phyloP scores from a whole-genome alignment of 2,797 vertebrate species.

The Lepilemur ruficaudatus region DNA sequence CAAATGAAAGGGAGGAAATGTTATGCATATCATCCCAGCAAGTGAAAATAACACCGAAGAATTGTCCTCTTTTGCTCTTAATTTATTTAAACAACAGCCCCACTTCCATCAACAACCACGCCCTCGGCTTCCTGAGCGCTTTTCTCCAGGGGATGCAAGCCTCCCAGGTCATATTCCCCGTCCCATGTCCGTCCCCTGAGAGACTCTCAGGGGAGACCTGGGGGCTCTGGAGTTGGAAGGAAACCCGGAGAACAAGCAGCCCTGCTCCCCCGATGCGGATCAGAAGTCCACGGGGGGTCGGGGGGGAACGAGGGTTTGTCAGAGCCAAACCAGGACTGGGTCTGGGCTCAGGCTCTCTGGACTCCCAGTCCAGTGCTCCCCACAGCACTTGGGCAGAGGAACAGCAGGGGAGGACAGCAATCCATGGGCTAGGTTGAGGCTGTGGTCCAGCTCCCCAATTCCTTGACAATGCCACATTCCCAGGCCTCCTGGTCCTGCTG shows the following conservation, averaged over 20 bases:
- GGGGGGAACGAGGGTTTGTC: background rate
- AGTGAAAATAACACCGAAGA: background rate
- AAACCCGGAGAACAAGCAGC: background rate
- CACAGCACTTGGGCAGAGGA: background rate
- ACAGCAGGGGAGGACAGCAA: background rate
- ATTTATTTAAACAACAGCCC: constrained; percentile 54
- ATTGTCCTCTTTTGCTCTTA: constrained; percentile 43
- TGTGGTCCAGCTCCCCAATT: background rate
- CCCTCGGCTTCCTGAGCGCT: background rate
- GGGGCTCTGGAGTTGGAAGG: background rate
- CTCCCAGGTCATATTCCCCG: background rate
- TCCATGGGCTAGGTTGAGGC: background rate
- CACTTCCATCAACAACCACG: background rate
- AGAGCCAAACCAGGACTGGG: background rate
- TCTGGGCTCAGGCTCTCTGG: background rate
- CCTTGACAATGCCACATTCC: background rate
- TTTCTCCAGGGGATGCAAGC: background rate
- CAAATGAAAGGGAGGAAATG: constrained; percentile 58
- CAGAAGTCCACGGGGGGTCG: background rate
- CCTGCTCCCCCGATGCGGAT: rapidly evolving
- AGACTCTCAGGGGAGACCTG: background rate
- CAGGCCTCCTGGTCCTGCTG: background rate
- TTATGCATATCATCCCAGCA: background rate
- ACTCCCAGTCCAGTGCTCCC: background rate
- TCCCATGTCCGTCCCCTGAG: too few relatives aligned